Conservation (phyloP, 2,888 invertebrate genomes). For the Periphyllus acericola region DNA sequence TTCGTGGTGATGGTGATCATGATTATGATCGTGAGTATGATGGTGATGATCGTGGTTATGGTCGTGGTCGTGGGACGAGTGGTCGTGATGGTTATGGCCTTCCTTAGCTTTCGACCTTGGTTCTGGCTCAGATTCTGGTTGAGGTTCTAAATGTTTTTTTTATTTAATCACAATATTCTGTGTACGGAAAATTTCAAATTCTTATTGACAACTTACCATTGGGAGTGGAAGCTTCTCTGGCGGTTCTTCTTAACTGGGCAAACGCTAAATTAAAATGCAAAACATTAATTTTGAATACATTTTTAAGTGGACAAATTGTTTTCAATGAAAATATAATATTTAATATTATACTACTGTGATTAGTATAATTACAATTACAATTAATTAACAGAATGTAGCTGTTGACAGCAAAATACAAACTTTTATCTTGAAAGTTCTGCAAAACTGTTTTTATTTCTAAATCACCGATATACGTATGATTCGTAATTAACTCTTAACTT, state of each 20-base stretch:
- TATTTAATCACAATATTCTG: not conserved
- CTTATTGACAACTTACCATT: constrained; percentile 31
- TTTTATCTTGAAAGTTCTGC: not conserved
- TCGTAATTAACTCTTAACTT: not conserved
- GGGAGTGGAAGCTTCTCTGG: constrained; percentile 40
- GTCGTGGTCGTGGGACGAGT: constrained; percentile 68
- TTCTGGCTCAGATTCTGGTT: constrained; percentile 68
- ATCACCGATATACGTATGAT: not conserved
- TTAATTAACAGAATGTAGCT: not conserved
- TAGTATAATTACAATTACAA: not conserved
- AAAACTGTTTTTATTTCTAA: not conserved
- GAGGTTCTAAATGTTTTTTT: constrained; percentile 65
- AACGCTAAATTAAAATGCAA: constrained; percentile 24
- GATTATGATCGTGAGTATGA: constrained; percentile 24
- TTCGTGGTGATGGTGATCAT: constrained; percentile 41
- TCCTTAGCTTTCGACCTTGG: constrained; percentile 68
- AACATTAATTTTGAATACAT: not conserved
- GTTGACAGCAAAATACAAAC: not conserved
- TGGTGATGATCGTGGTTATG: constrained; percentile 62
- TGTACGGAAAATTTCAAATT: not conserved
- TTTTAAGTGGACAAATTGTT: not conserved
- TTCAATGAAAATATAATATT: not conserved
- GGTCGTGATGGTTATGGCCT: constrained; percentile 64
- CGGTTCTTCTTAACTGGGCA: constrained; percentile 44
- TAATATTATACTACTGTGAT: not conserved